phyloP scores from a whole-genome alignment of 1,140 invertebrate species.

The Phenacoccus solenopsis region DNA sequence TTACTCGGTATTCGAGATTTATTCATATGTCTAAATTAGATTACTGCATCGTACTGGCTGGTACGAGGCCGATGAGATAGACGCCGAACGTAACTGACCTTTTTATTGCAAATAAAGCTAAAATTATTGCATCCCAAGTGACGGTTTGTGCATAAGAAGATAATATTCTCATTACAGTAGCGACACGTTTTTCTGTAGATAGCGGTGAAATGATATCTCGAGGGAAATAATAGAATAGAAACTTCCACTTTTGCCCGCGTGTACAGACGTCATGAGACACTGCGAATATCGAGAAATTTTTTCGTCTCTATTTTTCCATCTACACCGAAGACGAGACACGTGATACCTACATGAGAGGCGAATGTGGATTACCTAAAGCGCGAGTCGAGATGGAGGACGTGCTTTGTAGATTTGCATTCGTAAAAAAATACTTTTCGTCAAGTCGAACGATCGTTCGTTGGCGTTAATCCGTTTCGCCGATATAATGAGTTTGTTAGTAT shows the following conservation, averaged over 20 bases:
- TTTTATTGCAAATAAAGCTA: conserved; percentile 4
- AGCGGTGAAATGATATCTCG: conserved; percentile 2
- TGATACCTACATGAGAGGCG: neutral
- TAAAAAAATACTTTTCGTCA: too few relatives aligned
- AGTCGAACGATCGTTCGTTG: neutral
- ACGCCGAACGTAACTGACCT: conserved; percentile 2
- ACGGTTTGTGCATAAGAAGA: conserved; percentile 17
- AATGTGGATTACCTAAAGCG: neutral
- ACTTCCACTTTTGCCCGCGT: too few relatives aligned
- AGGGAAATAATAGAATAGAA: conserved; percentile 15
- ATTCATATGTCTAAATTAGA: neutral
- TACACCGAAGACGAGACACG: neutral
- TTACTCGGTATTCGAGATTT: too few relatives aligned
- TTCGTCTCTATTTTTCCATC: neutral
- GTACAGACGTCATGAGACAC: too few relatives aligned
- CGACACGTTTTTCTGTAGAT: conserved; percentile 17
- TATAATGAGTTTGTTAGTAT: conserved; percentile 16
- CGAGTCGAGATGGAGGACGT: too few relatives aligned
- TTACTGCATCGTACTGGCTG: neutral
- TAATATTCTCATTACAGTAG: conserved; percentile 12
- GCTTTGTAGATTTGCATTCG: too few relatives aligned
- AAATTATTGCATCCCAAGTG: conserved; percentile 16
- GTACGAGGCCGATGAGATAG: neutral
- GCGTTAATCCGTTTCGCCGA: neutral
- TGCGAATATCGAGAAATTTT: too few relatives aligned